Evolutionary conservation across 2,797 vertebrate genomes (phyloP), one percentile per base, ranked within the genome.

Genomic region (Gymnothorax reevesii): DNA sequence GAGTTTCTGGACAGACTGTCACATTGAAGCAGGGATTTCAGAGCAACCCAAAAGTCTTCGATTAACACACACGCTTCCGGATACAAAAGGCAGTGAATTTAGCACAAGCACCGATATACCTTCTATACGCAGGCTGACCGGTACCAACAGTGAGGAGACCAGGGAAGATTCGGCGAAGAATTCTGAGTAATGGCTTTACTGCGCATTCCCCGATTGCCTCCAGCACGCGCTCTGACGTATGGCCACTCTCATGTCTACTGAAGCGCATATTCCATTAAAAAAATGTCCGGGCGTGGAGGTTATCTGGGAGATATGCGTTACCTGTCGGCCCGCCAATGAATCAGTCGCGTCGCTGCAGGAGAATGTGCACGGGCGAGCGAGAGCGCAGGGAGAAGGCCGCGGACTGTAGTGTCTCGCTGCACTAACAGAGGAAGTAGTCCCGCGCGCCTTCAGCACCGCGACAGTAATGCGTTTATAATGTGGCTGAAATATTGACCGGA

Each of bases 391-490:
- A 20, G 60, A 22, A 1, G 3, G 60, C 60, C 15, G 15, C 60
- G 60, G 13, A 15, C 20, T 17, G 22, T 52, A 17, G 77, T n/a
- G 17, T 22, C 25, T 17, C 2, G 77, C 77, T 17, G 52, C 77
- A 54, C 33, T 1, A 1, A 42, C 49, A 80, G 49, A 7, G 2
- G 20, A 52, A 79, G 75, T 54, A 79, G 17, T 54, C 75, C 75
- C 2, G 77, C 52, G 49, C 77, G 77, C 77, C 55, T 22, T 80
- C 77, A 79, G 77, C 42, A 20, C 52, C 77, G 49, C 77, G 77
- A 80, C 77, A 80, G 77, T 80, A 80, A 80, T 80, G 77, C 77
- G 49, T 80, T 80, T 80, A 80, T 80, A 80, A 80, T 55, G 77
- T 80, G 77, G 77, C 77, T 80, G 77, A 80, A 80, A 80, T 80